Conservation (phyloP, 2,113 vertebrate species). For the Glareola pratincola region DNA sequence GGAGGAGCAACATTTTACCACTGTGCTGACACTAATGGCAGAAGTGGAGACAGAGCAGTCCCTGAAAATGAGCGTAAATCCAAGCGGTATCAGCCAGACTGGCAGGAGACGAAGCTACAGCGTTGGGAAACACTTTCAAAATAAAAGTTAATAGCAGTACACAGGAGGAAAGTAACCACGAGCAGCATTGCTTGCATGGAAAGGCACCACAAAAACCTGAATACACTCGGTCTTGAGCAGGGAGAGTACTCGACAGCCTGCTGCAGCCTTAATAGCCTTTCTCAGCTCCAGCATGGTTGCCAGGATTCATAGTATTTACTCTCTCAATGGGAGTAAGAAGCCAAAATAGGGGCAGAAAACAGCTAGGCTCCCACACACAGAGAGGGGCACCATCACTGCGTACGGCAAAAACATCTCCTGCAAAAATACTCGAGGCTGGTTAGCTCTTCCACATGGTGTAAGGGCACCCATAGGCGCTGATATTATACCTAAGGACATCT, state of each 20-base stretch:
- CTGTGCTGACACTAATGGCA: conserved; percentile 45
- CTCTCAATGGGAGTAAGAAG: not conserved
- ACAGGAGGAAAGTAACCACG: not conserved
- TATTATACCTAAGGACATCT: not conserved
- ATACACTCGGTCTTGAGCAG: rapidly evolving
- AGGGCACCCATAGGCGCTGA: not conserved
- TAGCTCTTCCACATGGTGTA: rapidly evolving
- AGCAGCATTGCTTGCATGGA: not conserved
- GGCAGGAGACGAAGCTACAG: not conserved
- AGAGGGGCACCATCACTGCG: not conserved
- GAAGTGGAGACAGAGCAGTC: conserved; percentile 41
- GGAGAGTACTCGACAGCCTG: not conserved
- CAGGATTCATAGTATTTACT: not conserved
- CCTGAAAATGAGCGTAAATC: conserved; percentile 47
- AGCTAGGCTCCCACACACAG: not conserved
- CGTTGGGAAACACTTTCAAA: not conserved
- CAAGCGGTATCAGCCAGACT: not conserved
- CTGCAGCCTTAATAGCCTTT: not conserved
- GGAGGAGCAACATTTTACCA: conserved; percentile 54
- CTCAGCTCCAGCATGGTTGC: not conserved
- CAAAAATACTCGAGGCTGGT: not conserved
- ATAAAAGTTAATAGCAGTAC: not conserved
- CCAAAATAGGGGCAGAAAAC: not conserved
- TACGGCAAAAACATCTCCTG: not conserved
- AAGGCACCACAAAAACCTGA: not conserved